Evolutionary conservation across 2,113 vertebrate species (phyloP), one percentile per base, ranked within the genome.

Genomic region (Picathartes gymnocephalus): DNA sequence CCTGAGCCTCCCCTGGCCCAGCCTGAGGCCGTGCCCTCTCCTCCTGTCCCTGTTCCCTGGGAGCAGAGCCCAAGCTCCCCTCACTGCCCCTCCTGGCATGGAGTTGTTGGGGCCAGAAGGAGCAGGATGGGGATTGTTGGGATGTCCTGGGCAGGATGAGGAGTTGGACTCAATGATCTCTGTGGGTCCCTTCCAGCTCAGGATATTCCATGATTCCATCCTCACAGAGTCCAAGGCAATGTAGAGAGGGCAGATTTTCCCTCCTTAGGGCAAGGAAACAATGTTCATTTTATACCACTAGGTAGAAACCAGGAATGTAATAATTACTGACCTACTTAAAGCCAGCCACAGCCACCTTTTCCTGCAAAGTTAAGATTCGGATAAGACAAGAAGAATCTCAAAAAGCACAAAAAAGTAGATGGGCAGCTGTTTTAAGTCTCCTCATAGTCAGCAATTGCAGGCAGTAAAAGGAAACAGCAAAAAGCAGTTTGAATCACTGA

Each of bases 281-380:
- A 64, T 2, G 5, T 47, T 88, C 25, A 50, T 53, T 96, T 83
- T 45, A 54, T 42, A 30, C 35, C 35, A 86, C 7, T 58, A 88
- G 44, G 54, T 48, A 79, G 42, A 90, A 90, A 54, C 45, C 56
- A 84, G 5, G 7, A 51, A 56, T 48, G 81, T 88, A 71, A 40
- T 91, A 91, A 92, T 89, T 68, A 87, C 48, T 95, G 93, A 89
- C 93, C 91, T 89, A 94, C 45, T 81, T 95, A 65, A 66, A 72
- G 62, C 13, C 69, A 95, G 90, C 21, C 69, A 89, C 35, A 48
- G 70, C 50, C 83, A 93, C 48, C 83, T 88, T 35, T 9, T n/a
- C 64, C 65, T 60, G n/a, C 54, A 15, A 56, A 84, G 40, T n/a
- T 23, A 73, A 65, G 27, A 58, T 48, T 78, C 33, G 19, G 15